Conservation (phyloP, 2,797 vertebrate genomes). For the Peromyscus aztecus region DNA sequence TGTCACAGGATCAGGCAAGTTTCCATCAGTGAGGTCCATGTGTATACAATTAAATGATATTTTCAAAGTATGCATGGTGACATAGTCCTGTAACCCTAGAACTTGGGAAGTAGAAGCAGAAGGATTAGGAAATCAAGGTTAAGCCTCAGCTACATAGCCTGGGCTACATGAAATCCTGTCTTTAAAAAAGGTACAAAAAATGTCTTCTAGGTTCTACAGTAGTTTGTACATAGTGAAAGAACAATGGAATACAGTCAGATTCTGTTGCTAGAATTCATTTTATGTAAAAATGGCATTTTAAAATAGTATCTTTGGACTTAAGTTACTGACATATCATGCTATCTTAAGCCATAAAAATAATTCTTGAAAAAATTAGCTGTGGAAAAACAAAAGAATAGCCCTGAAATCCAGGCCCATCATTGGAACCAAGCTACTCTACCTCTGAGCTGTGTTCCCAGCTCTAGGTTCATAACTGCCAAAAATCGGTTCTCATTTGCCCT, state of each 20-base stretch:
- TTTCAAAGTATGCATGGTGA: background rate
- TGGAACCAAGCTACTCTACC: background rate
- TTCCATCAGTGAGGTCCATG: background rate
- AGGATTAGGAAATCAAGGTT: background rate
- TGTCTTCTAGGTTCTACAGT: background rate
- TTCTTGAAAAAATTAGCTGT: background rate
- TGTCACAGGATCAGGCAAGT: background rate
- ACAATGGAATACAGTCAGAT: background rate
- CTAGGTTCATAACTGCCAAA: background rate
- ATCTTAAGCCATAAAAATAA: conserved; percentile 42
- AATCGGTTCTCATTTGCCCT: background rate
- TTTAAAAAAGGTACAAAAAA: background rate
- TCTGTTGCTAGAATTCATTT: background rate
- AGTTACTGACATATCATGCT: background rate
- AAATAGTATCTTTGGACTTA: conserved; percentile 38
- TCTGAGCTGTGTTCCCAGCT: background rate
- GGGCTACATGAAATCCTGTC: background rate
- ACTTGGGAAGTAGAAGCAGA: background rate
- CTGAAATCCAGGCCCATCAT: background rate
- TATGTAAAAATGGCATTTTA: conserved; percentile 5
- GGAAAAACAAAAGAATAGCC: background rate
- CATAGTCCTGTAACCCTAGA: background rate
- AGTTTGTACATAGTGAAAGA: background rate
- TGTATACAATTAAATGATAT: background rate
- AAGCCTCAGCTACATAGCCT: background rate